Evolutionary conservation across 2,113 vertebrate species (phyloP).

Genomic region (Ctenomys sociabilis): DNA sequence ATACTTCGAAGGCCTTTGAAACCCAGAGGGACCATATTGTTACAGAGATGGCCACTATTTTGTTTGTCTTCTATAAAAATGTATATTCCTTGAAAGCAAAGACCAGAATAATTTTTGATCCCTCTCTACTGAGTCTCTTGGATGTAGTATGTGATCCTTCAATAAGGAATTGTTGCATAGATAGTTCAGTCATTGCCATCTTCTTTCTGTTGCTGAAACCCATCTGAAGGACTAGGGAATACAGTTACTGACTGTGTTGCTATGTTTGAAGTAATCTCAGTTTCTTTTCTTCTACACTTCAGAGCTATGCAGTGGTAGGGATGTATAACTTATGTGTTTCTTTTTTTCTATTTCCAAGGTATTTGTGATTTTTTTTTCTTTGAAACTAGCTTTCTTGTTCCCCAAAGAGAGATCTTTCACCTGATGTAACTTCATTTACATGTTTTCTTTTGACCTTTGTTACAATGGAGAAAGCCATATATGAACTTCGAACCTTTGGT

Average conservation of each 20-base stretch:
- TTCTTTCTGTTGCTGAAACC: not conserved
- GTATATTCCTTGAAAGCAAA: not conserved
- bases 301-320: not conserved
- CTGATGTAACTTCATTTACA: not conserved
- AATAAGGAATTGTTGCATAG: not conserved
- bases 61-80: not conserved
- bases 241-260: not conserved
- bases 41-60: not conserved
- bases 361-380: not conserved
- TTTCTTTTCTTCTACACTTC: not conserved
- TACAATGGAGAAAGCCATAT: not conserved
- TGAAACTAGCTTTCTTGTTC: not conserved
- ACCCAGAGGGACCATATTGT: not conserved
- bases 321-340: not conserved
- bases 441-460: not conserved
- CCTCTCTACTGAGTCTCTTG: not conserved
- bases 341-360: not conserved
- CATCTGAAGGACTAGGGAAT: not conserved
- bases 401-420: not conserved
- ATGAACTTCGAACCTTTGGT: not conserved
- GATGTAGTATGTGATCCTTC: not conserved
- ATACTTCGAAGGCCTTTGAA: not conserved
- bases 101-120: not conserved
- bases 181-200: not conserved
- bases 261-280: not conserved